These are phyloP conservation scores for Anoura caudifer DNA, from an alignment of 2,113 vertebrate genomes.

Conservation along the genomic window DNA sequence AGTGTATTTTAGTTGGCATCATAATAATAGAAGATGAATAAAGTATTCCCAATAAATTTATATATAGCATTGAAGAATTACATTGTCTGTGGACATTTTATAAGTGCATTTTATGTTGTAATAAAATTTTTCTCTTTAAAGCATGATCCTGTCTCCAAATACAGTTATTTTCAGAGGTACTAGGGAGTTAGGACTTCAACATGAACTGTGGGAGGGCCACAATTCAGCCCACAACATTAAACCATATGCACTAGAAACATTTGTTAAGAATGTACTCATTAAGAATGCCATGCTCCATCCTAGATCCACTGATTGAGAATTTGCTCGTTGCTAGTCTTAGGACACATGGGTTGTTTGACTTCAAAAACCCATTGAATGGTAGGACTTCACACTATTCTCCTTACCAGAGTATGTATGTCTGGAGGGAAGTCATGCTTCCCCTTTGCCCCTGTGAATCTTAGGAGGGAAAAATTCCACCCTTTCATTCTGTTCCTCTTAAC, in stretches of 20 bases:
- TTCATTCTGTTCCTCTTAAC: neutral
- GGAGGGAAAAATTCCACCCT: neutral
- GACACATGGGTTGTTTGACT: neutral
- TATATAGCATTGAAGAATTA: constrained; percentile 65
- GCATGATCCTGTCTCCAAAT: neutral
- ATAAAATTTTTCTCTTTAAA: constrained; percentile 73
- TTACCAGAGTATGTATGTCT: neutral
- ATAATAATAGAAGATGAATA: constrained; percentile 53
- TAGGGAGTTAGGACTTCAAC: neutral
- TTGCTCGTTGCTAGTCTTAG: neutral
- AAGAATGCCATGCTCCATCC: neutral
- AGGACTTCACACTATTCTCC: neutral
- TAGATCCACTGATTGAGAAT: neutral
- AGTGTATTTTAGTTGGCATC: constrained; percentile 53
- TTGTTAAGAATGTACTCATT: neutral
- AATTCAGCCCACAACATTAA: neutral
- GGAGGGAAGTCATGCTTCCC: neutral
- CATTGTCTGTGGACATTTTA: constrained; percentile 73
- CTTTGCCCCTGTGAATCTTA: neutral
- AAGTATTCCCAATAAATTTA: constrained; percentile 71
- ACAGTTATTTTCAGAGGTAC: neutral
- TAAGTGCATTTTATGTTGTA: constrained; percentile 75
- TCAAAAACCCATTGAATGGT: neutral
- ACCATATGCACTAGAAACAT: neutral
- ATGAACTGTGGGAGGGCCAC: neutral